Evolutionary conservation across 2,888 invertebrate species (phyloP).

Genomic region (Hirtodrosophila confusa): DNA sequence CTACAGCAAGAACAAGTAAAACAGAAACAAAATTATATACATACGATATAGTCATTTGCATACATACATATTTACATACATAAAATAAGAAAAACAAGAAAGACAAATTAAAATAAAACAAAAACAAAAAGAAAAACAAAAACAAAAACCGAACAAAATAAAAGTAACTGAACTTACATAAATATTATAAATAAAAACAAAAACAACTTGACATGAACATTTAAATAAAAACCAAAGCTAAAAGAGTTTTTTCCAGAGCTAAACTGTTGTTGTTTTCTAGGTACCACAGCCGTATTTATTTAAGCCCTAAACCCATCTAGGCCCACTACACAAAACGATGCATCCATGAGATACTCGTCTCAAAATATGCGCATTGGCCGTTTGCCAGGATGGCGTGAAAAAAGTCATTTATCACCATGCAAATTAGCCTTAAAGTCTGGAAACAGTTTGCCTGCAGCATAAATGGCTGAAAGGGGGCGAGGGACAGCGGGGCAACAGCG

Average conservation of each 20-base stretch:
- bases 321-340: conserved; percentile 10
- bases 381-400: conserved; percentile 32
- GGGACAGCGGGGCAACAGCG: not conserved
- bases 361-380: conserved; percentile 25
- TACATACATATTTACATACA: conserved; percentile 59
- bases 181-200: conserved; percentile 74
- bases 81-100: conserved; percentile 44
- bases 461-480: not conserved
- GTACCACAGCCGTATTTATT: too few relatives aligned
- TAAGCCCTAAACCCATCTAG: not conserved
- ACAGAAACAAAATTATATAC: conserved; percentile 22
- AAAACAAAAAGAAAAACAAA: conserved; percentile 1
- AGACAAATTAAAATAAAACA: conserved; percentile 19
- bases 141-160: conserved; percentile 20
- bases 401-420: conserved; percentile 45
- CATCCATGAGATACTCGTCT: conserved; percentile 13
- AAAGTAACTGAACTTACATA: conserved; percentile 68
- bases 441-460: conserved; percentile 32
- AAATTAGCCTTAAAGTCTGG: conserved; percentile 48
- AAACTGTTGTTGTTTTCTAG: conserved; percentile 20
- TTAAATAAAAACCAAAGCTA: conserved; percentile 54
- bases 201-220: conserved; percentile 58
- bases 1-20: conserved; percentile 27
- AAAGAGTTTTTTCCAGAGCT: conserved; percentile 28
- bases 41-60: conserved; percentile 58